Evolutionary conservation across 2,113 vertebrate species (phyloP).

Genomic region (Chloroceryle aenea): DNA sequence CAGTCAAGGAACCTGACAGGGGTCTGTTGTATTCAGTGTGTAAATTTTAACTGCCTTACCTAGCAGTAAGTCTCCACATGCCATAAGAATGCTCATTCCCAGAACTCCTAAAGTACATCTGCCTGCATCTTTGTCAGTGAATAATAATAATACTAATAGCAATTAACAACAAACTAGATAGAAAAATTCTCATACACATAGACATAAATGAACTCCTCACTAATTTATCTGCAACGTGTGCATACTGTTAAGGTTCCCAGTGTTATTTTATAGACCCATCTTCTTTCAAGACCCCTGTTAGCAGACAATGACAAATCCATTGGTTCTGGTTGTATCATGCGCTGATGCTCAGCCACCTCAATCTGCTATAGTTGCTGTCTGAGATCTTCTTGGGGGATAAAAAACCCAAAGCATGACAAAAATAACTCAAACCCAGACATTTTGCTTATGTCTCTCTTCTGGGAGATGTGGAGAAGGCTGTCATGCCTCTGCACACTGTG

Average conservation of each 20-base stretch:
- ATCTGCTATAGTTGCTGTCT: neutral
- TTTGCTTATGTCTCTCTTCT: neutral
- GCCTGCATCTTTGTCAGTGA: neutral
- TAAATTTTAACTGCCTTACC: neutral
- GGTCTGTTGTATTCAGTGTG: neutral
- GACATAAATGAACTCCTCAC: neutral
- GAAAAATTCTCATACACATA: neutral
- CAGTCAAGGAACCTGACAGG: neutral
- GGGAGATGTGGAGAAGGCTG: neutral
- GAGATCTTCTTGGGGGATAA: neutral
- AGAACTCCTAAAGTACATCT: neutral
- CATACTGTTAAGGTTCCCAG: neutral
- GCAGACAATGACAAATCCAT: constrained; percentile 11
- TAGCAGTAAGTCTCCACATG: neutral
- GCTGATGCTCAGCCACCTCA: neutral
- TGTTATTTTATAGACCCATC: neutral
- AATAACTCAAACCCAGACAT: neutral
- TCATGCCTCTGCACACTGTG: neutral
- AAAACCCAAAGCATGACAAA: neutral
- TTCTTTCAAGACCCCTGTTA: neutral
- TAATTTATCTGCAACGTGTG: neutral
- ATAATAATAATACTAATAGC: neutral
- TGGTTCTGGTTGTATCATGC: neutral
- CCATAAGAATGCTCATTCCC: neutral
- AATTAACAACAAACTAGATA: neutral